Evolutionary conservation across 2,797 vertebrate genomes (phyloP), one percentile per base, ranked within the genome.

Genomic region (Emys orbicularis): DNA sequence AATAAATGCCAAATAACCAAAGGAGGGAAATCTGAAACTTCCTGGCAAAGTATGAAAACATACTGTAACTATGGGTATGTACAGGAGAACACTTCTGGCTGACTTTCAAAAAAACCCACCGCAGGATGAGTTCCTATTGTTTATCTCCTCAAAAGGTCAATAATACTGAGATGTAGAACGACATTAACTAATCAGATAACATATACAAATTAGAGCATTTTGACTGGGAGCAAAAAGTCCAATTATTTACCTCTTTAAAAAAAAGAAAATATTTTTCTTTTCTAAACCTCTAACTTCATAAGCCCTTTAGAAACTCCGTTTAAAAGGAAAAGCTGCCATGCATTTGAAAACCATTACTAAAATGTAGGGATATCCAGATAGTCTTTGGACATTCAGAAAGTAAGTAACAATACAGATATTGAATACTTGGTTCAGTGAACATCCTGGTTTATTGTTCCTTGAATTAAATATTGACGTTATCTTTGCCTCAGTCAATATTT

Each of bases 231-330:
- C 54, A 90, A 92, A 96, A 91, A 34, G 34, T 37, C 37, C 31
- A 82, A 80, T 81, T 89, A 81, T 87, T 95, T 93, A 74, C 88
- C 53, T 86, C 12, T 47, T 47, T 15, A n/a, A 93, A 95, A 54
- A 23, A 93, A 81, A 53, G 79, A 12, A 95, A 94, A 89, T 77
- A 92, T 83, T 12, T 52, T 59, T 87, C 79, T 65, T 74, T 94
- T 80, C 56, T 92, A 56, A 77, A 88, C 34, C 53, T 80, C 80
- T 80, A 23, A 79, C 86, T 94, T 94, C 85, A 90, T n/a, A 90
- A 94, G 83, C 18, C 68, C 18, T 77, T 88, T 49, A 65, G 74
- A 31, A 27, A 49, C 44, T 77, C 44, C 4, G 13, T 27, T 31
- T 13, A 44, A 77, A 77, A 77, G 74, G 44, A 49, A 77, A 77